Conservation (phyloP, 2,797 vertebrate species). For the Otolemur crassicaudatus region DNA sequence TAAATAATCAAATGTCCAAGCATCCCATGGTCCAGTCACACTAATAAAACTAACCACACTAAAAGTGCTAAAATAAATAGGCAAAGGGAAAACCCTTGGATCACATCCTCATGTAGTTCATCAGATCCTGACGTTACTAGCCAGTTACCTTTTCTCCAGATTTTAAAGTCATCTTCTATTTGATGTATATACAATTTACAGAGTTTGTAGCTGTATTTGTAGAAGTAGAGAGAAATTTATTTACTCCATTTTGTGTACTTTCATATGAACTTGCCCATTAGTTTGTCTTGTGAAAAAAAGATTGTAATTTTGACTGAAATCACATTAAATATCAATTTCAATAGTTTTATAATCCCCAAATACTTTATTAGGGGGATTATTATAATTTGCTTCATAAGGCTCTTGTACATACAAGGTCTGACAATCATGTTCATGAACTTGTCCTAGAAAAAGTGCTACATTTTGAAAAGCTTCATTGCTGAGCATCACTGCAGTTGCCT, state of each 20-base stretch:
- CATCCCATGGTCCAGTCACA: background rate
- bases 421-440: too few species aligned
- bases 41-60: background rate
- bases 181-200: background rate
- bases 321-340: background rate
- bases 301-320: background rate
- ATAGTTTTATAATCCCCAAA: background rate
- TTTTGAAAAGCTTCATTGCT: too few species aligned
- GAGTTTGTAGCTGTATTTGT: background rate
- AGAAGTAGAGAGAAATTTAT: background rate
- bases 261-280: background rate
- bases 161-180: background rate
- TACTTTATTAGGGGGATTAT: background rate
- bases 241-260: background rate
- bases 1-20: background rate
- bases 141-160: background rate
- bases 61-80: background rate
- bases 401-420: background rate
- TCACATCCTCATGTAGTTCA: background rate
- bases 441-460: too few species aligned
- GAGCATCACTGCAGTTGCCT: too few species aligned
- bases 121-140: background rate
- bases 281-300: background rate
- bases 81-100: background rate
- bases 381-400: background rate